phyloP scores from a whole-genome alignment of 23 tunicate genomes.

The Botrylloides violaceus region DNA sequence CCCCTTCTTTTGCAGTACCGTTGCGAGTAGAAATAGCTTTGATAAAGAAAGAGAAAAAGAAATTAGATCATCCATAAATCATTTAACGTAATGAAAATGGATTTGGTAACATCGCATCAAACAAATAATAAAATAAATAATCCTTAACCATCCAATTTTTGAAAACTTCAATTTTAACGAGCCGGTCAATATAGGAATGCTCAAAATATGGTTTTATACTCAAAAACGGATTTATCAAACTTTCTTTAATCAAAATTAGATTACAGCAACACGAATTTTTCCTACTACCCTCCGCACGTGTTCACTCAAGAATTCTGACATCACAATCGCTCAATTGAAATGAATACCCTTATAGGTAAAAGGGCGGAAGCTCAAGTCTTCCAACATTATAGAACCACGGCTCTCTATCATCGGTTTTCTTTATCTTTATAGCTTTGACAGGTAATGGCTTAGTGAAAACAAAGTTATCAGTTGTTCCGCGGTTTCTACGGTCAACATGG shows the following conservation, averaged over 20 bases:
- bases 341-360: too few species aligned
- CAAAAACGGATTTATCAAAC: not conserved
- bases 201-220: too few species aligned
- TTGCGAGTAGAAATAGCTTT: conserved; percentile 62
- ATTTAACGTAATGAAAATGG: too few species aligned
- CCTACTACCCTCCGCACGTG: not conserved
- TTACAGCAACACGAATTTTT: too few species aligned
- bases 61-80: too few species aligned
- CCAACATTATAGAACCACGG: not conserved
- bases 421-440: conserved; percentile 4
- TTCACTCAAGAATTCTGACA: not conserved
- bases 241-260: not conserved
- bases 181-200: too few species aligned
- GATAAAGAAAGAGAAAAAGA: not conserved
- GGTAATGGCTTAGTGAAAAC: not conserved
- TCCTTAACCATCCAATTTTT: too few species aligned
- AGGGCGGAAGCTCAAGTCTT: too few species aligned
- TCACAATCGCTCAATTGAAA: not conserved
- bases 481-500: not conserved
- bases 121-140: too few species aligned
- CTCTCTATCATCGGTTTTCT: not conserved
- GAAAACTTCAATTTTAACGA: too few species aligned
- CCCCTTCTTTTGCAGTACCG: conserved; percentile 69
- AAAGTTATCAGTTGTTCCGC: not conserved
- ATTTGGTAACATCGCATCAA: too few species aligned